phyloP scores from a whole-genome alignment of 1,140 invertebrate genomes.

The Caenorhabditis inopinata region DNA sequence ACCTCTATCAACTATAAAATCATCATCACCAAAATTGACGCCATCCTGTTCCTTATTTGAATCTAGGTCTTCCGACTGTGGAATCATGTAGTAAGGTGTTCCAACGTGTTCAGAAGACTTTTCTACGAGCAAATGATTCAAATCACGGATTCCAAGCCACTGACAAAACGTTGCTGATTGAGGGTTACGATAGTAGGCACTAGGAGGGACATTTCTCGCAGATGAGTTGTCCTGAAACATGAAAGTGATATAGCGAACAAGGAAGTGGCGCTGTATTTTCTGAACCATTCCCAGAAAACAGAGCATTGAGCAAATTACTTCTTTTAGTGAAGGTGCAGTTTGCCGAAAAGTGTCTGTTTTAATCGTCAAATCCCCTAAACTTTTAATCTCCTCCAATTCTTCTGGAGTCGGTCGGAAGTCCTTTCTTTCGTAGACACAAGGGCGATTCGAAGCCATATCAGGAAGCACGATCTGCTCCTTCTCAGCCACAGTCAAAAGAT shows the following conservation, averaged over 20 bases:
- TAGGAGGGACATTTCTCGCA: slow-evolving; percentile 57
- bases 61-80: slow-evolving; percentile 31
- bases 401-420: slow-evolving; percentile 77
- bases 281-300: too few species aligned
- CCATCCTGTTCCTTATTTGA: slow-evolving; percentile 21
- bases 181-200: slow-evolving; percentile 72
- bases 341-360: slow-evolving; percentile 77
- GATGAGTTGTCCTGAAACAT: slow-evolving; percentile 55
- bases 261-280: too few species aligned
- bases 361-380: slow-evolving; percentile 72
- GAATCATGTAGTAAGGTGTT: slow-evolving; percentile 39
- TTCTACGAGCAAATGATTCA: slow-evolving; percentile 67
- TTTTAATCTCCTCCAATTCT: slow-evolving; percentile 73
- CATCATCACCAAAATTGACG: slow-evolving; percentile 19
- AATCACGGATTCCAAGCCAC: slow-evolving; percentile 77
- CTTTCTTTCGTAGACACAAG: slow-evolving; percentile 68
- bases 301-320: too few species aligned
- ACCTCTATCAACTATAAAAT: slow-evolving; percentile 28
- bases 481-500: slow-evolving; percentile 42
- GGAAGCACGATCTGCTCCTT: not conserved
- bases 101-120: slow-evolving; percentile 56
- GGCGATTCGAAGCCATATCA: not conserved
- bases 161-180: slow-evolving; percentile 81
- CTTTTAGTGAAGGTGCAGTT: slow-evolving; percentile 73
- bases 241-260: not conserved